phyloP scores from a whole-genome alignment of 2,113 vertebrate species.

The Oreochromis tanganicae region DNA sequence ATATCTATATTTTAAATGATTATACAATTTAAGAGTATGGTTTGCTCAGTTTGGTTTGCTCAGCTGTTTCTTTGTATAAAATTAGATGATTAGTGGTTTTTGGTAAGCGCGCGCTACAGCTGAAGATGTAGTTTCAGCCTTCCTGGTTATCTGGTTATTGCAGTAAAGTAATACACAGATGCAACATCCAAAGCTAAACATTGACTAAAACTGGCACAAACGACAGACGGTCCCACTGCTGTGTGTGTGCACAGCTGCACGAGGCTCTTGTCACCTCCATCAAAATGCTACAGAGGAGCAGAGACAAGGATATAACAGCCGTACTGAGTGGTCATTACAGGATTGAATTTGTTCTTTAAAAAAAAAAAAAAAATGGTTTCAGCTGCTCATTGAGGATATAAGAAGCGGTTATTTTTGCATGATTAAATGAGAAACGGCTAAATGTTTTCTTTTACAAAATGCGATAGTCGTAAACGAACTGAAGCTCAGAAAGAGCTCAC shows the following conservation, averaged over 20 bases:
- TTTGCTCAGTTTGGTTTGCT: background rate
- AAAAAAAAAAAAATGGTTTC: background rate
- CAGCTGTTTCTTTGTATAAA: background rate
- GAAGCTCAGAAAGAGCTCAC: background rate
- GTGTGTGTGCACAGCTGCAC: conserved; percentile 3
- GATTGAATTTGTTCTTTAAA: background rate
- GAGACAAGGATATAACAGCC: background rate
- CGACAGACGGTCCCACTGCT: background rate
- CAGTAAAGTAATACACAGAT: background rate
- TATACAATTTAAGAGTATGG: background rate
- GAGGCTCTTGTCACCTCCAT: background rate
- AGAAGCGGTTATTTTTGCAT: background rate
- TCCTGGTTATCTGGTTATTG: background rate
- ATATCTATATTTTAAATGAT: background rate
- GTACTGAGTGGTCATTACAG: background rate
- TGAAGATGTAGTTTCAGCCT: background rate
- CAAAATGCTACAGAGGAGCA: background rate
- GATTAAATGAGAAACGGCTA: background rate
- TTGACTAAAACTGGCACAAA: background rate
- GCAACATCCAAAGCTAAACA: conserved; percentile 22
- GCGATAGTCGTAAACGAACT: background rate
- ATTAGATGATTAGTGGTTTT: background rate
- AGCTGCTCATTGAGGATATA: background rate
- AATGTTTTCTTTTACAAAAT: background rate
- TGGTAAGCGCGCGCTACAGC: rapidly evolving